These are phyloP conservation scores for Tetheella fluctuosa DNA, from an alignment of 2,888 invertebrate species.

Conservation along the genomic window DNA sequence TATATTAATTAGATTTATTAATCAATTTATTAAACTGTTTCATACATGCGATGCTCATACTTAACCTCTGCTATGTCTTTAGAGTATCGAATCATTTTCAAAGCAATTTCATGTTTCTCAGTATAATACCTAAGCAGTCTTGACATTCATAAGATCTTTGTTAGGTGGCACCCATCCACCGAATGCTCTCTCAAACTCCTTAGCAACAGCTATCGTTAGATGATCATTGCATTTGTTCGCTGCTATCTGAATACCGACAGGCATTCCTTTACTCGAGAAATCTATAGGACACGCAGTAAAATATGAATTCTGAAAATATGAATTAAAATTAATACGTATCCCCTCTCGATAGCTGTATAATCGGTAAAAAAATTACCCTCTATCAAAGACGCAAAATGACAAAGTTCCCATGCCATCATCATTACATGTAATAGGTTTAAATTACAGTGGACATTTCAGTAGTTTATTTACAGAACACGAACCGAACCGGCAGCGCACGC, in stretches of 20 bases:
- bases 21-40: too few relatives aligned
- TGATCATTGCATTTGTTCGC: constrained; percentile 89
- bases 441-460: constrained; percentile 77
- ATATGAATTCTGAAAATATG: too few relatives aligned
- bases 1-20: too few relatives aligned
- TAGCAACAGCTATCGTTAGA: constrained; percentile 91
- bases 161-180: constrained; percentile 93
- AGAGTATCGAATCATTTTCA: background rate
- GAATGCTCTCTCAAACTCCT: constrained; percentile 91
- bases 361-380: constrained; percentile 18
- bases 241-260: constrained; percentile 88
- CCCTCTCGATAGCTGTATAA: constrained; percentile 10
- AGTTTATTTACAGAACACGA: constrained; percentile 71
- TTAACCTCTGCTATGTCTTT: background rate
- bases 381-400: constrained; percentile 51
- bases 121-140: constrained; percentile 51
- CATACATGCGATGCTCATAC: background rate
- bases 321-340: background rate
- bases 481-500: constrained; percentile 54
- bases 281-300: constrained; percentile 80
- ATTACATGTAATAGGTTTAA: constrained; percentile 72
- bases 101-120: constrained; percentile 11
- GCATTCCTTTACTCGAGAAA: constrained; percentile 88
- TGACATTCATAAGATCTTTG: constrained; percentile 56
- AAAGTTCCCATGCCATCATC: constrained; percentile 76